A percentile compares a stretch with the other conserved stretches of the same genome.
Evolutionary conservation across 1,140 invertebrate genomes (phyloP).

Genomic region (Paralvinella palmiformis): DNA sequence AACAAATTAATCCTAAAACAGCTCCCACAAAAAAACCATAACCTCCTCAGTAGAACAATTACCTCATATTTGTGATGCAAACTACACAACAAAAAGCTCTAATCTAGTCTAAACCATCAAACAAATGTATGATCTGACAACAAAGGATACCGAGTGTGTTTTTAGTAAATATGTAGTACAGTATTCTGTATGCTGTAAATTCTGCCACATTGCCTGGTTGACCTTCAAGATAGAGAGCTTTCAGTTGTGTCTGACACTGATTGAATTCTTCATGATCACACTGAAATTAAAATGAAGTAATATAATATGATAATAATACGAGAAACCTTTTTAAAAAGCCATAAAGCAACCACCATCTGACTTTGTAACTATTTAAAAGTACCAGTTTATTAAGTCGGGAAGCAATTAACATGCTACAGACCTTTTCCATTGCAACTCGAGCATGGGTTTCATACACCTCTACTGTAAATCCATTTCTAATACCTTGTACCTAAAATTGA

Average conservation of each 20-base stretch:
- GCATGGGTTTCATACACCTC: conserved; percentile 98
- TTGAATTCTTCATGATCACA: conserved; percentile 98
- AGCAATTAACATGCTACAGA: no score
- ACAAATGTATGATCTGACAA: no score
- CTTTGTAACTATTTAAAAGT: no score
- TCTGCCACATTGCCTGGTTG: conserved; percentile 53
- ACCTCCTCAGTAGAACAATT: no score
- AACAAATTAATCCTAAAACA: no score
- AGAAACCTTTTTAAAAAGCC: not conserved
- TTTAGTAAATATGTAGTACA: conserved; percentile 96
- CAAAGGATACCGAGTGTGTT: conserved; percentile 52
- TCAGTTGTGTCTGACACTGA: conserved; percentile 96
- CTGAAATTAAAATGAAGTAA: conserved; percentile 34
- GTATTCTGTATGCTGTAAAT: conserved; percentile 88
- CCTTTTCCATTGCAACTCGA: conserved; percentile 88
- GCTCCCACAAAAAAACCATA: no score
- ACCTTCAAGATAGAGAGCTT: conserved; percentile 65
- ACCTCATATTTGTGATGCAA: no score
- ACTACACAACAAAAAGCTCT: not conserved
- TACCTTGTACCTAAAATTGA: conserved; percentile 76
- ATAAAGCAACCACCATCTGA: not conserved
- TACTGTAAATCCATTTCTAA: conserved; percentile 88
- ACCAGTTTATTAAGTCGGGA: no score
- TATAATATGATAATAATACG: not conserved
- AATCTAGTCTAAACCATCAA: no score